Conservation (phyloP, 37 sponge, comb jelly and placozoan genomes). For the Amphimedon queenslandica region DNA sequence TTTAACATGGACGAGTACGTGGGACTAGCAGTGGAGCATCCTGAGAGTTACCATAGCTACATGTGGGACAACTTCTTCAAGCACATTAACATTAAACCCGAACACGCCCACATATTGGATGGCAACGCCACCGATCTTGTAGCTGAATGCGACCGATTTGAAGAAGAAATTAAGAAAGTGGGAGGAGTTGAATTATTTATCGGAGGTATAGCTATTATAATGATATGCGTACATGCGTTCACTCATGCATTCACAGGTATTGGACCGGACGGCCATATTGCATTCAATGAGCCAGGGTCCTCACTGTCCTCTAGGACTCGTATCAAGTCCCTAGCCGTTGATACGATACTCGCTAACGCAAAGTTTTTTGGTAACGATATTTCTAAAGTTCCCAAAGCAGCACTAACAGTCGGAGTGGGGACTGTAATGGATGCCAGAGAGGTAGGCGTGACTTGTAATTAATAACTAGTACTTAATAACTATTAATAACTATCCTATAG, state of each 20-base stretch:
- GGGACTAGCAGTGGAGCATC: slow-evolving; percentile 82
- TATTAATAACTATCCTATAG: slow-evolving; percentile 14
- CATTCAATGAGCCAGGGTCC: slow-evolving; percentile 99
- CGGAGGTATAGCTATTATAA: slow-evolving; percentile 54
- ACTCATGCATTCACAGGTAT: slow-evolving; percentile 54
- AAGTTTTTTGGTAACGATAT: slow-evolving; percentile 86
- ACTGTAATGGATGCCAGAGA: slow-evolving; percentile 97
- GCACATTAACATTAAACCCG: slow-evolving; percentile 95
- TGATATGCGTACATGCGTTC: background rate
- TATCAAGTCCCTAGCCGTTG: slow-evolving; percentile 87
- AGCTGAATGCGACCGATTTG: slow-evolving; percentile 78
- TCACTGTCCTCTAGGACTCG: slow-evolving; percentile 85
- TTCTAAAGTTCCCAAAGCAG: slow-evolving; percentile 76
- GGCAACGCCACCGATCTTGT: slow-evolving; percentile 79
- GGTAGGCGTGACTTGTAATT: slow-evolving; percentile 24
- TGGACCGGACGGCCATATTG: slow-evolving; percentile 98
- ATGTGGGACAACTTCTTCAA: slow-evolving; percentile 96
- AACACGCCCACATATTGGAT: slow-evolving; percentile 87
- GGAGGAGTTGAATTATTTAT: slow-evolving; percentile 96
- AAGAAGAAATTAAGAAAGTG: slow-evolving; percentile 64
- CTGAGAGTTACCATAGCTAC: slow-evolving; percentile 92
- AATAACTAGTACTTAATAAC: background rate
- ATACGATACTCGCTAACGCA: slow-evolving; percentile 91
- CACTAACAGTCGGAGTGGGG: slow-evolving; percentile 95
- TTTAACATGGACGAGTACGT: slow-evolving; percentile 99